Evolutionary conservation across 2,797 vertebrate genomes (phyloP).

Genomic region (Sphenopsis melanotis): DNA sequence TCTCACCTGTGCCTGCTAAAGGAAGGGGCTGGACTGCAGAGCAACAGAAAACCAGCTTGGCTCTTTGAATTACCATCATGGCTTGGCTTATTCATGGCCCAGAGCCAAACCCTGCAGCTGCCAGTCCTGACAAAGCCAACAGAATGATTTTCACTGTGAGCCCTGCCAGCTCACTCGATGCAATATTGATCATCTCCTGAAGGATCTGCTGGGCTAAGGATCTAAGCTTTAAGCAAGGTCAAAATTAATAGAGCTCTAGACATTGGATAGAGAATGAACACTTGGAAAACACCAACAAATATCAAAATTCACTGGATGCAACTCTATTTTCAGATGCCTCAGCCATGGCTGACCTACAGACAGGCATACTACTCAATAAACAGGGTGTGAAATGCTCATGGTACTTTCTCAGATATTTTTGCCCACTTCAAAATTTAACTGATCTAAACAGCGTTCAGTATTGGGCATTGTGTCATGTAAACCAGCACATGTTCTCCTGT

Average conservation of each 20-base stretch:
- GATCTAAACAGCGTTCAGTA: not conserved
- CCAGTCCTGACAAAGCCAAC: not conserved
- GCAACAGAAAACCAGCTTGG: not conserved
- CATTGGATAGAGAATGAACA: not conserved
- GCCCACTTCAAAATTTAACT: not conserved
- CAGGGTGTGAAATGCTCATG: not conserved
- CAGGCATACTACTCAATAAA: not conserved
- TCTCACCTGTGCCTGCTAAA: not conserved
- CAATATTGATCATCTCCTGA: not conserved
- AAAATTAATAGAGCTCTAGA: not conserved
- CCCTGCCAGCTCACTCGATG: not conserved
- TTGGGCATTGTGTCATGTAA: not conserved
- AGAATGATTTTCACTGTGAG: not conserved
- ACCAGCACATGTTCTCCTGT: not conserved
- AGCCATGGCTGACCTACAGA: not conserved
- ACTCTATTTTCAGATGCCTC: not conserved
- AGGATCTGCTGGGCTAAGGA: not conserved
- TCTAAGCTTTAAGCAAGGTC: not conserved
- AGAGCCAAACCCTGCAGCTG: not conserved
- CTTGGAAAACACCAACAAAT: not conserved
- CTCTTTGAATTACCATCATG: not conserved
- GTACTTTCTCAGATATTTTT: not conserved
- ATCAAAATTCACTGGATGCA: not conserved
- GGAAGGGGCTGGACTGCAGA: not conserved
- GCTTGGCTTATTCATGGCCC: not conserved